Percentiles rank a stretch among this genome's conserved stretches.
Conservation (phyloP, 92 coral and sea anemone species). For the Bergia puertoricense region DNA sequence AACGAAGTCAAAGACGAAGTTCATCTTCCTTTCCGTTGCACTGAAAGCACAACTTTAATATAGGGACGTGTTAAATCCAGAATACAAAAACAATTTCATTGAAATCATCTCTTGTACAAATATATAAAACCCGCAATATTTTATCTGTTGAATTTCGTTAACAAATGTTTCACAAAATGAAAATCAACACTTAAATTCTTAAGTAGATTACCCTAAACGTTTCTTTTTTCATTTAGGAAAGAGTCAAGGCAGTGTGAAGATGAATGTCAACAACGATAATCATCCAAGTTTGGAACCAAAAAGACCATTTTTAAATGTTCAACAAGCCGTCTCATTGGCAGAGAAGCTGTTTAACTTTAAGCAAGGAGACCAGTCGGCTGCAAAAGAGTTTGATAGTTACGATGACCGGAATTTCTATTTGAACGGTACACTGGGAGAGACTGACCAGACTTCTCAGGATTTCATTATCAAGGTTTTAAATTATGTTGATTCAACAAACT, state of each 20-base stretch:
- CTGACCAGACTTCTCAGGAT: conserved; percentile 24
- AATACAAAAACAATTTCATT: no score
- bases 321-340: conserved; percentile 62
- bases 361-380: conserved; percentile 25
- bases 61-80: no score
- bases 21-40: no score
- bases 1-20: no score
- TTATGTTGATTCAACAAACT: conserved; percentile 51
- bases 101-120: no score
- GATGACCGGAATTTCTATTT: conserved; percentile 79
- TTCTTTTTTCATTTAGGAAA: conserved; percentile 5
- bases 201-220: not conserved
- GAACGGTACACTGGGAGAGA: conserved; percentile 38
- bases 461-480: conserved; percentile 77
- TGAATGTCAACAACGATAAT: not conserved
- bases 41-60: no score
- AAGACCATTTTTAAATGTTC: conserved; percentile 57
- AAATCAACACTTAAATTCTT: no score
- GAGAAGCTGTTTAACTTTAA: conserved; percentile 56
- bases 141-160: no score
- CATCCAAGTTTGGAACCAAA: not conserved
- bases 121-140: no score
- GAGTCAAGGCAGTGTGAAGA: not conserved
- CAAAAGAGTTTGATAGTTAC: conserved; percentile 72
- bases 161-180: no score